Percentiles rank a stretch among this genome's conserved stretches.
These are phyloP conservation scores for Esox lucius DNA, from an alignment of 2,797 vertebrate genomes.

Conservation along the genomic window DNA sequence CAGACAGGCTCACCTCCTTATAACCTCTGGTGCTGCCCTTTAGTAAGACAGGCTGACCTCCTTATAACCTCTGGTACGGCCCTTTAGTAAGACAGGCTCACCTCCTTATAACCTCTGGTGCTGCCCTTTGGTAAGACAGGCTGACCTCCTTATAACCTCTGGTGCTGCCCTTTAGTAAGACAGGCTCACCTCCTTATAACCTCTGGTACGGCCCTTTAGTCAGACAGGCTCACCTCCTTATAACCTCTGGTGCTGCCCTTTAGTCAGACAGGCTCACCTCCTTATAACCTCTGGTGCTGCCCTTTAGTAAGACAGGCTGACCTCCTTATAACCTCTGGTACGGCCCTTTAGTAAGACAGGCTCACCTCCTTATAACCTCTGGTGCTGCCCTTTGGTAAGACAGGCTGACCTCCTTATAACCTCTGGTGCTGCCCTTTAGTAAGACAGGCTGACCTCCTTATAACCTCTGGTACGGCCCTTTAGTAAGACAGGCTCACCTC, in stretches of 20 bases:
- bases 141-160: too few relatives aligned
- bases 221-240: conserved; percentile 72
- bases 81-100: conserved; percentile 68
- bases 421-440: conserved; percentile 34
- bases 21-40: conserved; percentile 56
- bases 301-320: too few relatives aligned
- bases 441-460: too few relatives aligned
- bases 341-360: conserved; percentile 71
- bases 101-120: conserved; percentile 73
- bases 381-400: conserved; percentile 42
- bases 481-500: conserved; percentile 72
- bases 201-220: too few relatives aligned
- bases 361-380: conserved; percentile 75
- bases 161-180: conserved; percentile 34
- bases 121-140: conserved; percentile 25
- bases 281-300: conserved; percentile 73
- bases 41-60: conserved; percentile 69
- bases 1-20: conserved; percentile 75
- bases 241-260: conserved; percentile 20
- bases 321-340: too few relatives aligned
- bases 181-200: too few relatives aligned
- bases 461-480: too few relatives aligned
- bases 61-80: not conserved
- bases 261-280: conserved; percentile 74
- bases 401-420: too few relatives aligned